phyloP scores from a whole-genome alignment of 2,113 vertebrate species.

The Callionymus lyra region DNA sequence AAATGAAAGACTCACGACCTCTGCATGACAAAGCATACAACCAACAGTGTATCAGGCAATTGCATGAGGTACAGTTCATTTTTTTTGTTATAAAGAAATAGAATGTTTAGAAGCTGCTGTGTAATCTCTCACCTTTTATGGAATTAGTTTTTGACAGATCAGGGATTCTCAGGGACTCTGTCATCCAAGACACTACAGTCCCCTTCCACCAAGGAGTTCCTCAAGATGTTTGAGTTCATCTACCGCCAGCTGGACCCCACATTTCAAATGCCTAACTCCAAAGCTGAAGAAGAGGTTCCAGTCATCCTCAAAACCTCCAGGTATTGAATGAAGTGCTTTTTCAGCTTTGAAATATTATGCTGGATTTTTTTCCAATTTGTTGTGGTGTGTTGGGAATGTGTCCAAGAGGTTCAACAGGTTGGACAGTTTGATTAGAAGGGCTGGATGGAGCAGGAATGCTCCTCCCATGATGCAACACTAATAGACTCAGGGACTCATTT shows the following conservation, averaged over 20 bases:
- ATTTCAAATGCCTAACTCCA: constrained; percentile 80
- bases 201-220: constrained; percentile 89
- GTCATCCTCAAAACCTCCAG: constrained; percentile 81
- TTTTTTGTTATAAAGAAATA: neutral
- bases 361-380: neutral
- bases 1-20: constrained; percentile 88
- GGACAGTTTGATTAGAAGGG: no score
- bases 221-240: constrained; percentile 90
- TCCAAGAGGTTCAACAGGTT: no score
- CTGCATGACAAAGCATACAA: constrained; percentile 89
- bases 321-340: no score
- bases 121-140: neutral
- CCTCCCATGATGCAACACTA: no score
- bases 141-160: constrained; percentile 78
- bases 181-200: constrained; percentile 84
- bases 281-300: constrained; percentile 93
- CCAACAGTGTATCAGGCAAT: constrained; percentile 87
- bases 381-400: neutral
- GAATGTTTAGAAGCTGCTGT: neutral
- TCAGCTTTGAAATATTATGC: no score
- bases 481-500: no score
- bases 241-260: constrained; percentile 79
- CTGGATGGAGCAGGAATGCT: no score
- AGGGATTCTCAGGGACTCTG: constrained; percentile 72
- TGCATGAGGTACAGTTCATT: constrained; percentile 77